These are phyloP conservation scores for Aelia acuminata DNA, from an alignment of 2,888 invertebrate genomes.

Conservation along the genomic window DNA sequence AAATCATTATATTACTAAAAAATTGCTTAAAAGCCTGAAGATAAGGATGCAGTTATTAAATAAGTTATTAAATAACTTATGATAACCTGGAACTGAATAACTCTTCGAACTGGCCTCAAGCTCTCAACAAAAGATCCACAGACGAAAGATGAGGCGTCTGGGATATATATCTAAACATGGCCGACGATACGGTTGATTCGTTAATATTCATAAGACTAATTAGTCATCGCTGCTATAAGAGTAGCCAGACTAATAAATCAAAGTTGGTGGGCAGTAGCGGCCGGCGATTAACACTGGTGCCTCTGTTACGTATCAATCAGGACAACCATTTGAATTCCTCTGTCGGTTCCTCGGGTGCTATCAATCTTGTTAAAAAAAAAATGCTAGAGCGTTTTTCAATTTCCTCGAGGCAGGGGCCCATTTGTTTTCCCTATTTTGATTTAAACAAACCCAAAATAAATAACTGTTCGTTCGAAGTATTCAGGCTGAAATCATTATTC, in stretches of 20 bases:
- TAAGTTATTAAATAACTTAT: too few relatives aligned
- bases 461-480: not conserved
- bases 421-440: slow-evolving; percentile 5
- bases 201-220: slow-evolving; percentile 47
- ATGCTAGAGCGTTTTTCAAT: slow-evolving; percentile 24
- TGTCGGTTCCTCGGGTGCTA: not conserved
- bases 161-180: slow-evolving; percentile 27
- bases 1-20: too few relatives aligned
- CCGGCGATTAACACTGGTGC: not conserved
- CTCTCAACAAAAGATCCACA: not conserved
- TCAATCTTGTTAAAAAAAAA: slow-evolving; percentile 31
- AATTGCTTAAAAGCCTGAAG: too few relatives aligned
- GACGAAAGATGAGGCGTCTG: not conserved
- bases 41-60: too few relatives aligned
- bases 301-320: slow-evolving; percentile 46
- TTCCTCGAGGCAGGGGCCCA: not conserved
- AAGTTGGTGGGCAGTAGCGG: slow-evolving; percentile 22
- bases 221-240: not conserved
- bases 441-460: not conserved
- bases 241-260: slow-evolving; percentile 47
- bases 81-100: too few relatives aligned
- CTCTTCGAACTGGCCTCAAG: fast-evolving
- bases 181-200: not conserved
- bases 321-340: not conserved
- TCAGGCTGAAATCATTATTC: not conserved